A percentile compares a stretch with the other conserved stretches of the same genome.
These are phyloP conservation scores for Caenorhabditis briggsae DNA, from an alignment of 1,140 invertebrate species.

Conservation along the genomic window DNA sequence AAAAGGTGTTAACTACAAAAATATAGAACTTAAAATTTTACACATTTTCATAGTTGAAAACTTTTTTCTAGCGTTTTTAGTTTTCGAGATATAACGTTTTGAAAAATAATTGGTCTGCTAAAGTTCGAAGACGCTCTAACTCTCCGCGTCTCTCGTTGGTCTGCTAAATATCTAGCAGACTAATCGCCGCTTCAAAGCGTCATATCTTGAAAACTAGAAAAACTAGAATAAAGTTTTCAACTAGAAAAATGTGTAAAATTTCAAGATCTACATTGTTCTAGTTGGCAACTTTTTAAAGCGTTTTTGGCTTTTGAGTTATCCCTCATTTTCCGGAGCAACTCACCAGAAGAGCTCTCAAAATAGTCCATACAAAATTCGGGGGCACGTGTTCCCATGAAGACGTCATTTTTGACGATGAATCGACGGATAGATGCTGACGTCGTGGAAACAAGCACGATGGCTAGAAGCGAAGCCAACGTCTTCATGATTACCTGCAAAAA, in stretches of 20 bases:
- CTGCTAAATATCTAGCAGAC: no score
- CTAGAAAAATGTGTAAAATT: no score
- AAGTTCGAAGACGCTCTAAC: no score
- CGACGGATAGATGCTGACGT: neutral
- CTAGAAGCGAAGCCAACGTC: neutral
- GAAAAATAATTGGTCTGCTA: no score
- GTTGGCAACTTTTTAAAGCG: no score
- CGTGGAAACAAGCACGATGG: neutral
- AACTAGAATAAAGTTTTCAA: no score
- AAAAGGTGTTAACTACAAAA: no score
- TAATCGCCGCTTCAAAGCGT: no score
- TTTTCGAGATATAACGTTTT: neutral
- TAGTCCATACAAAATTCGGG: constrained; percentile 38
- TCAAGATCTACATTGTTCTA: no score
- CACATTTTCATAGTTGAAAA: neutral
- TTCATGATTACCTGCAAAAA: constrained; percentile 42
- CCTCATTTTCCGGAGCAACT: neutral
- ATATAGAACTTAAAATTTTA: neutral
- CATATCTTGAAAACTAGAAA: no score
- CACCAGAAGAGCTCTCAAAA: constrained; percentile 28
- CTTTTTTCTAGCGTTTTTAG: neutral
- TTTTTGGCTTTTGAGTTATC: no score
- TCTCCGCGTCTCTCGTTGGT: no score
- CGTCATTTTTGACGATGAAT: constrained; percentile 14
- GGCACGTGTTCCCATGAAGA: constrained; percentile 4